Conservation (phyloP, 2,113 vertebrate genomes). For the Prochilodus magdalenae region DNA sequence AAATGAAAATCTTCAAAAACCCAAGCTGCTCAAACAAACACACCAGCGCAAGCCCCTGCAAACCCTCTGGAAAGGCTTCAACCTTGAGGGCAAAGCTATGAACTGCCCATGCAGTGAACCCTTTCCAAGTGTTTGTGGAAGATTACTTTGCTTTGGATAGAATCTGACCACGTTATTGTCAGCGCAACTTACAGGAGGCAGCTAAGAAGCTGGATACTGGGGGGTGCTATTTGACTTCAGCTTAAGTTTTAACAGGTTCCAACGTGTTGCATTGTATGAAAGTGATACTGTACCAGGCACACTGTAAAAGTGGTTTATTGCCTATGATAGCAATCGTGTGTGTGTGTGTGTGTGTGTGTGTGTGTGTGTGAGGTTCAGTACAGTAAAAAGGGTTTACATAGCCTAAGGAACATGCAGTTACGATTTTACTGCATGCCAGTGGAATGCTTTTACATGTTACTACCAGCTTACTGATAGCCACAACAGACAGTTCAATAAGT, state of each 20-base stretch:
- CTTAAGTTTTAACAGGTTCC: constrained; percentile 32
- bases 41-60: neutral
- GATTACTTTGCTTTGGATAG: constrained; percentile 22
- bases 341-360: constrained; percentile 36
- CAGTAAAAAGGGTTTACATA: neutral
- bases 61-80: constrained; percentile 1
- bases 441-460: constrained; percentile 9
- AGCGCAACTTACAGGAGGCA: constrained; percentile 9
- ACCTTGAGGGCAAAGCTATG: constrained; percentile 1
- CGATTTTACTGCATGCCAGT: constrained; percentile 2
- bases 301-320: constrained; percentile 35
- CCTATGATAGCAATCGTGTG: neutral
- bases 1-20: constrained; percentile 39
- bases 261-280: constrained; percentile 16
- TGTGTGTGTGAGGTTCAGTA: neutral
- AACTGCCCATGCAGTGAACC: constrained; percentile 17
- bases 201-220: neutral
- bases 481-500: neutral
- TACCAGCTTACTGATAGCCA: neutral
- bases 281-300: constrained; percentile 32
- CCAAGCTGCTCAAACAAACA: constrained; percentile 21
- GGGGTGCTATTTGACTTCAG: constrained; percentile 13
- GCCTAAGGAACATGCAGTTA: constrained; percentile 20
- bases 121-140: constrained; percentile 23
- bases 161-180: constrained; percentile 8